Evolutionary conservation across 2,888 invertebrate genomes (phyloP).

Genomic region (Harmothoe impar): DNA sequence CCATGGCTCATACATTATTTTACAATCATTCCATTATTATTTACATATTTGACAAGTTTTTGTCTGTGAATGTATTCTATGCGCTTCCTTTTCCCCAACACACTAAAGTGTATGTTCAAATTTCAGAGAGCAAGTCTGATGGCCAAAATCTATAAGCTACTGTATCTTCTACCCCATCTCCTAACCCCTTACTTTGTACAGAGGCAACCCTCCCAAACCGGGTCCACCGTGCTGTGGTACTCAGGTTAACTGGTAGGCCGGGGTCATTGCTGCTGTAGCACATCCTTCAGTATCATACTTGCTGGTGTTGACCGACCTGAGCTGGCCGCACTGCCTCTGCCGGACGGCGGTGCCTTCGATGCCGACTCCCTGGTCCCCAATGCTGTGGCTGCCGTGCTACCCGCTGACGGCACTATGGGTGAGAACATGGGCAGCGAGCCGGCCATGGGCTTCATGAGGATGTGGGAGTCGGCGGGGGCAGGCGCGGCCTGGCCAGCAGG

Average conservation of each 20-base stretch:
- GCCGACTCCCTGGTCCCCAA: conserved; percentile 64
- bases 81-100: too few relatives aligned
- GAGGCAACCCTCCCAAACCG: not conserved
- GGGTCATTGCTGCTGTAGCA: conserved; percentile 60
- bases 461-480: conserved; percentile 65
- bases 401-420: conserved; percentile 68
- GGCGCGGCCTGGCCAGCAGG: not conserved
- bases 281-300: conserved; percentile 59
- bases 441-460: conserved; percentile 74
- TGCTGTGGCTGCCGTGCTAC: conserved; percentile 67
- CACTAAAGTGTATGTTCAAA: too few relatives aligned
- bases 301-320: conserved; percentile 73
- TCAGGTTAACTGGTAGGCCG: not conserved
- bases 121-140: too few relatives aligned
- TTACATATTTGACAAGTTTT: too few relatives aligned
- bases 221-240: not conserved
- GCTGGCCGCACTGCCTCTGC: conserved; percentile 68
- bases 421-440: conserved; percentile 74
- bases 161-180: too few relatives aligned
- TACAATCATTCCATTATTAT: too few relatives aligned
- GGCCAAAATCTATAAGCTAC: too few relatives aligned
- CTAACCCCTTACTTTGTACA: too few relatives aligned
- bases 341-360: conserved; percentile 13
- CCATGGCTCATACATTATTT: too few relatives aligned
- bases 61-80: too few relatives aligned